Evolutionary conservation across 2,113 vertebrate genomes (phyloP).

Genomic region (Sceloporus undulatus): DNA sequence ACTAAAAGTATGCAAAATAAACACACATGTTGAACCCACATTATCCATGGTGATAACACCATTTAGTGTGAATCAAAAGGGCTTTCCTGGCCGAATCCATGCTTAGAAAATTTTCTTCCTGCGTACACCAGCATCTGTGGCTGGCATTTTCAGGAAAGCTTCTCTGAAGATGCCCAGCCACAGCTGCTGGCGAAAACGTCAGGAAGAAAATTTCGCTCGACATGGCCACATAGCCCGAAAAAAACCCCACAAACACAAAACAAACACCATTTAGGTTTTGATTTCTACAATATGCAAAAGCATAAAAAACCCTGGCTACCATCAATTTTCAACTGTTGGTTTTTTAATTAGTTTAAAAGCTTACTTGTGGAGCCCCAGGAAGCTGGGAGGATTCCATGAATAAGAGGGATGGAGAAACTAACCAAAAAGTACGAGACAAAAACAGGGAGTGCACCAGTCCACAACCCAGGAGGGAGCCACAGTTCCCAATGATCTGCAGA

Average conservation of each 20-base stretch:
- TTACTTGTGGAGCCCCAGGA: background rate
- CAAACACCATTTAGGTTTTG: background rate
- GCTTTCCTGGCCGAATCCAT: no score
- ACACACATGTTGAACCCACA: background rate
- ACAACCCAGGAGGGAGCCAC: conserved; percentile 92
- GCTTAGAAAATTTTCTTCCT: no score
- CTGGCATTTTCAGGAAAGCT: no score
- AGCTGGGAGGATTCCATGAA: background rate
- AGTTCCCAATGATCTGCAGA: conserved; percentile 95
- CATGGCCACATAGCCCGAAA: no score
- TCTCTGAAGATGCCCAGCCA: no score
- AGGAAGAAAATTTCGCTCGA: no score
- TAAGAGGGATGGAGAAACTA: conserved; percentile 66
- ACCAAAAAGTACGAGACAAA: conserved; percentile 96
- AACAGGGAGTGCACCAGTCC: conserved; percentile 96
- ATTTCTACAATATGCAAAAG: background rate
- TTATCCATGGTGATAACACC: background rate
- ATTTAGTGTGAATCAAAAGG: no score
- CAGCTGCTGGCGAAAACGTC: no score
- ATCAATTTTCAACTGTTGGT: background rate
- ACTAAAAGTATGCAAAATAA: background rate
- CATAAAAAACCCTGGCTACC: background rate
- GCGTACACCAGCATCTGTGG: no score
- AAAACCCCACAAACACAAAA: no score
- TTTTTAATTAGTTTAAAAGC: no score